Evolutionary conservation across 2,797 vertebrate species (phyloP).

Genomic region (Cuculus canorus): DNA sequence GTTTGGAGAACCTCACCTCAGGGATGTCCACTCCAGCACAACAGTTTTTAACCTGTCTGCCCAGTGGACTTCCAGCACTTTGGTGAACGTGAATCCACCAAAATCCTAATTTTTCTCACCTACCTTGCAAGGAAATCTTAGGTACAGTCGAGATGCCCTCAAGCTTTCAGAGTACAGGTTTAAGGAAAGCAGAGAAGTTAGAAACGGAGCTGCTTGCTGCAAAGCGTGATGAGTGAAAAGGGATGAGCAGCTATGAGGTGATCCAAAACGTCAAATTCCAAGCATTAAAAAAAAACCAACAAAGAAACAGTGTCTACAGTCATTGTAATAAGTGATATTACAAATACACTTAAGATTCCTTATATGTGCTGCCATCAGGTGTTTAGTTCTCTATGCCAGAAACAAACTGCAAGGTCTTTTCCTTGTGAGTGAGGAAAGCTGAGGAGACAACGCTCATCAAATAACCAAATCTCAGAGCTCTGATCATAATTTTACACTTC

Average conservation of each 20-base stretch:
- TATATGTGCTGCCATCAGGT: constrained; percentile 54
- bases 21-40: not conserved
- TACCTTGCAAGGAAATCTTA: not conserved
- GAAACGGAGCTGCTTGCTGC: not conserved
- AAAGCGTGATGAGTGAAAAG: not conserved
- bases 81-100: not conserved
- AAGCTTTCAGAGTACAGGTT: not conserved
- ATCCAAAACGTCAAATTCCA: not conserved
- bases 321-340: not conserved
- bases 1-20: not conserved
- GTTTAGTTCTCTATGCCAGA: not conserved
- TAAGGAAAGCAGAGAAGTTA: not conserved
- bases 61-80: not conserved
- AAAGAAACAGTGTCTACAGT: rapidly evolving
- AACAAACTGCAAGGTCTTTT: not conserved
- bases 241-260: not conserved
- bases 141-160: not conserved
- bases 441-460: not conserved
- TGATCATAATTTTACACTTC: not conserved
- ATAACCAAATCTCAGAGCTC: not conserved
- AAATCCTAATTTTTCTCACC: not conserved
- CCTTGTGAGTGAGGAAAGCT: not conserved
- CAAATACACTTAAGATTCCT: not conserved
- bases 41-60: not conserved
- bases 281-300: not conserved